A percentile compares a stretch with the other conserved stretches of the same genome.
Conservation (phyloP, 2,888 invertebrate species). For the Tortricodes alternella region DNA sequence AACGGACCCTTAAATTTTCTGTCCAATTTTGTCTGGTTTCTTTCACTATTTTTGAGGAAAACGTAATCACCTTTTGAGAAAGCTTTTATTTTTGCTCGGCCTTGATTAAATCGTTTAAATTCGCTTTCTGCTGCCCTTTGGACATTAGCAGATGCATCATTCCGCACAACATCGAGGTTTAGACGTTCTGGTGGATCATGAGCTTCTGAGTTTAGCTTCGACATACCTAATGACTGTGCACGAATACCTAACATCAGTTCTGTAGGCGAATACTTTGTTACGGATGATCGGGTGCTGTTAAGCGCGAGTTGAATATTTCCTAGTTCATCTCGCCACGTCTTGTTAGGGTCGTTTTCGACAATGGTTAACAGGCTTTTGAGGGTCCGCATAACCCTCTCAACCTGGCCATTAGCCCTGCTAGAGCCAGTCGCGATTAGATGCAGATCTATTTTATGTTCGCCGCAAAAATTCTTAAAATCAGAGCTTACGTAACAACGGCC, state of each 20-base stretch:
- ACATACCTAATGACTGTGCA: not conserved
- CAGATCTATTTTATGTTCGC: slow-evolving; percentile 32
- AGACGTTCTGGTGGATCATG: not conserved
- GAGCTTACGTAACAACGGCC: slow-evolving; percentile 13
- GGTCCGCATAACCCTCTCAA: slow-evolving; percentile 35
- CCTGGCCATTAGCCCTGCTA: slow-evolving; percentile 32
- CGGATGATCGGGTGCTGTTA: not conserved
- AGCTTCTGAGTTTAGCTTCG: not conserved
- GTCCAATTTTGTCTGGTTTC: slow-evolving; percentile 36
- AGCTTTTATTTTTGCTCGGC: slow-evolving; percentile 25
- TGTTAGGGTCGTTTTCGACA: slow-evolving; percentile 33
- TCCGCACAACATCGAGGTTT: not conserved
- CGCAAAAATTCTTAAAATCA: slow-evolving; percentile 36
- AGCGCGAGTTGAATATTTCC: slow-evolving; percentile 33
- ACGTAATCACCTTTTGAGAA: slow-evolving; percentile 35
- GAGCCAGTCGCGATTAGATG: not conserved
- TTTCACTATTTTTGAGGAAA: slow-evolving; percentile 35
- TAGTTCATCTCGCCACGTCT: slow-evolving; percentile 37
- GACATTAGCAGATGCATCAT: not conserved
- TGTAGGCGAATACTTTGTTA: not conserved
- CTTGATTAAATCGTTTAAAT: slow-evolving; percentile 20
- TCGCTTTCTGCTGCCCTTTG: not conserved
- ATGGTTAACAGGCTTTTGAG: slow-evolving; percentile 35
- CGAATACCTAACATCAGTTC: not conserved
- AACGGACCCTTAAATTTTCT: slow-evolving; percentile 34